Evolutionary conservation across 2,888 invertebrate species (phyloP), one percentile per base, ranked within the genome.

Genomic region (Caenorhabditis macrosperma): DNA sequence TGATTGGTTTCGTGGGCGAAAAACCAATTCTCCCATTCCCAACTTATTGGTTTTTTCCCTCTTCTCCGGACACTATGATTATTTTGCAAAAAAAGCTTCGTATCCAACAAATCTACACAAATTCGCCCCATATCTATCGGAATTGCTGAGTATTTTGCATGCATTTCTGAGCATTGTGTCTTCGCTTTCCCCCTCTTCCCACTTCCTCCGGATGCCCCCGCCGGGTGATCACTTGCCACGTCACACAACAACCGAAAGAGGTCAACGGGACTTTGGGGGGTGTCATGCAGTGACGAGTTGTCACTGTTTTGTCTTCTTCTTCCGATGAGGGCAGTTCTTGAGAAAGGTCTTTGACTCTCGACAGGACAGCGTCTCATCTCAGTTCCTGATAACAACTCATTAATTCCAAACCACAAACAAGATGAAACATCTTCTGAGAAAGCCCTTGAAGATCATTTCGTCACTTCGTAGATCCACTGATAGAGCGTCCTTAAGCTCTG

Each of bases 131-230:
- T 52, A 41, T 54, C 41, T 57, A 59, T 28, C 41, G 41, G 69
- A 69, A 69, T 69, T 61, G 60, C 48, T 69, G 60, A 71, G 71
- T 63, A 63, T 71, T 71, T 71, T 55, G 55, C 71, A 69, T 69
- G 69, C 71, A 61, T 63, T 71, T 71, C 35, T 63, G 52, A 63
- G 60, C 71, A 55, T 35, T 63, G 54, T 55, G 22, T 33, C 41
- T 69, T 35, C 46, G 17, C 2, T 30, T 28, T 26, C 38, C 41
- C 5, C 22, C 4, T 6, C 20, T 41, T 54, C 33, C 46, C 17
- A 17, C 28, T 44, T 48, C 26, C 41, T 9, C 22, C 20, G 35
- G 24, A 22, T 24, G 33, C 4, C 46, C 6, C 55, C 35, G 0
- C 24, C 22, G 38, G 15, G 28, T 38, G 26, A 28, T 61, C 30